phyloP scores from a whole-genome alignment of 2,797 vertebrate species.

The Prionace glauca region DNA sequence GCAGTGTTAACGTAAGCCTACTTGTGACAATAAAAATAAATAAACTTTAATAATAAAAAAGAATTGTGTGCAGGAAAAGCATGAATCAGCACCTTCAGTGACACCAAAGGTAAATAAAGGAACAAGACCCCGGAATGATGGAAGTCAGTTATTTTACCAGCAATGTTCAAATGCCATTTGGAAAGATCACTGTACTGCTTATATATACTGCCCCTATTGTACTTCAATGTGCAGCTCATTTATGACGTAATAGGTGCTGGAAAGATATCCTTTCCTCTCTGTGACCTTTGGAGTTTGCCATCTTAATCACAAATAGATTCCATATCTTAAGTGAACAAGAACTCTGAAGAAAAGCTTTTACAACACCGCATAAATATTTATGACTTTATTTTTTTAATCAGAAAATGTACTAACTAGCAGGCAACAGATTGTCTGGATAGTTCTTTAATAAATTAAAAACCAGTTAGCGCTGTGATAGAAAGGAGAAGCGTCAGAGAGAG shows the following conservation, averaged over 20 bases:
- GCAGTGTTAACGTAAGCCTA: no score
- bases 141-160: not conserved
- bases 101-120: not conserved
- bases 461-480: not conserved
- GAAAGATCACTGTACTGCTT: not conserved
- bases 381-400: not conserved
- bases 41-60: no score
- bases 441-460: not conserved
- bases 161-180: not conserved
- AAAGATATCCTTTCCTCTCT: not conserved
- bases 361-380: not conserved
- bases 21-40: no score
- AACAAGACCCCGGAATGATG: not conserved
- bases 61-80: not conserved
- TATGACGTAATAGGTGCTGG: not conserved
- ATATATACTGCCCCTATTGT: not conserved
- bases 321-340: not conserved
- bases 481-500: not conserved
- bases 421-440: not conserved
- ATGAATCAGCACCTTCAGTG: not conserved
- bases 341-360: not conserved
- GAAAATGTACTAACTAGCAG: not conserved
- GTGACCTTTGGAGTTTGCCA: slow-evolving; percentile 26
- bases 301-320: slow-evolving; percentile 15
- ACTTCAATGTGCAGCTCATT: not conserved